A percentile compares a stretch with the other conserved stretches of the same genome.
phyloP scores from a whole-genome alignment of 2,888 invertebrate species.

The Heliconius charithonia region DNA sequence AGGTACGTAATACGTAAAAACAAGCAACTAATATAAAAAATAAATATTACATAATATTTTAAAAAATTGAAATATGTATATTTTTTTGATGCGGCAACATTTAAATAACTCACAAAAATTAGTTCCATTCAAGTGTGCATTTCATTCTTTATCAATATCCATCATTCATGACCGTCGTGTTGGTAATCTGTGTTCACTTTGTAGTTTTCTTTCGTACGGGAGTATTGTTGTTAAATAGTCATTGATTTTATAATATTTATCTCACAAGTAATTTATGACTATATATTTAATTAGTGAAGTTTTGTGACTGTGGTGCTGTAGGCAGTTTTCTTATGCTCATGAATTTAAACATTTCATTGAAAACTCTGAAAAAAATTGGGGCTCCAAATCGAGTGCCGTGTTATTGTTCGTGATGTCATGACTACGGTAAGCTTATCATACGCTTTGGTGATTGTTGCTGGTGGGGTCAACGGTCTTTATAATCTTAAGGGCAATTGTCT shows the following conservation, averaged over 20 bases:
- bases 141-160: conserved; percentile 18
- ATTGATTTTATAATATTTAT: conserved; percentile 19
- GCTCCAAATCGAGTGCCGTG: conserved; percentile 29
- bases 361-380: conserved; percentile 17
- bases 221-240: conserved; percentile 19
- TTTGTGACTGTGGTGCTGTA: conserved; percentile 1
- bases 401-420: conserved; percentile 56
- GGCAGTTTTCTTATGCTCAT: background rate
- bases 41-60: conserved; percentile 12
- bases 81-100: conserved; percentile 2
- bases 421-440: conserved; percentile 65
- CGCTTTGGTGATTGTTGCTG: conserved; percentile 44
- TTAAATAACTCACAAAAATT: background rate
- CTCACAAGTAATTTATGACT: background rate
- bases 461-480: conserved; percentile 65
- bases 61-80: background rate
- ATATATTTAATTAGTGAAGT: background rate
- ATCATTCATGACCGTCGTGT: conserved; percentile 1
- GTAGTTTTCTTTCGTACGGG: conserved; percentile 19
- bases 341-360: background rate
- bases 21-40: background rate
- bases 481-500: conserved; percentile 61
- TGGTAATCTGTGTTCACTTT: conserved; percentile 26
- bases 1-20: background rate
- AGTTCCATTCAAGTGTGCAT: conserved; percentile 15